Evolutionary conservation across 2,113 vertebrate species (phyloP).

Genomic region (Brachypteracias leptosomus): DNA sequence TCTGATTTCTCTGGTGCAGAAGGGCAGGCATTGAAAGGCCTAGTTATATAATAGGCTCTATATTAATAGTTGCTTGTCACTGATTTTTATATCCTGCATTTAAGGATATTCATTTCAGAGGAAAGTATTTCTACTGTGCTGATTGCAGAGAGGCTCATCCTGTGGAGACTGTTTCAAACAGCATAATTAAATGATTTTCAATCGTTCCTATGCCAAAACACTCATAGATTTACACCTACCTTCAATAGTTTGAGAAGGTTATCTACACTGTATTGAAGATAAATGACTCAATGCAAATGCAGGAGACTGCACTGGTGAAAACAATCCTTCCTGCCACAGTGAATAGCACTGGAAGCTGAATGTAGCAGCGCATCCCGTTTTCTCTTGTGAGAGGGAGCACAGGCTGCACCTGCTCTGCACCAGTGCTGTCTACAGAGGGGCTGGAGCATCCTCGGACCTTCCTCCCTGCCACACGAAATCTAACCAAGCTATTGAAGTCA

Average conservation of each 20-base stretch:
- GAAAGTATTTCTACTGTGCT: not conserved
- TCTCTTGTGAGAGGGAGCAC: not conserved
- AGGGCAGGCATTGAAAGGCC: not conserved
- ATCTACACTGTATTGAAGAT: not conserved
- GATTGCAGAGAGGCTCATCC: not conserved
- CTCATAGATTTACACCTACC: not conserved
- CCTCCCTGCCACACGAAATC: fast-evolving
- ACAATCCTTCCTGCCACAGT: not conserved
- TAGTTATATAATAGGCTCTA: not conserved
- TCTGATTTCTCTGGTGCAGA: not conserved
- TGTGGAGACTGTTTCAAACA: not conserved
- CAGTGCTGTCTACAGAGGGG: fast-evolving
- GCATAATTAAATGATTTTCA: slow-evolving; percentile 8
- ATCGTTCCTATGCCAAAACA: not conserved
- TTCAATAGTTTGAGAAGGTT: not conserved
- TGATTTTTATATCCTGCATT: not conserved
- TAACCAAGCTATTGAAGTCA: not conserved
- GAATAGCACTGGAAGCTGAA: not conserved
- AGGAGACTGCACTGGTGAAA: not conserved
- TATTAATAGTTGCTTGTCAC: not conserved
- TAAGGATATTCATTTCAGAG: slow-evolving; percentile 2
- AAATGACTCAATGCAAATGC: not conserved
- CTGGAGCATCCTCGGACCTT: not conserved
- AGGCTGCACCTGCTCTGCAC: fast-evolving
- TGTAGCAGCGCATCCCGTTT: not conserved